phyloP scores from a whole-genome alignment of 2,113 vertebrate genomes.

The Herpetotheres cachinnans region DNA sequence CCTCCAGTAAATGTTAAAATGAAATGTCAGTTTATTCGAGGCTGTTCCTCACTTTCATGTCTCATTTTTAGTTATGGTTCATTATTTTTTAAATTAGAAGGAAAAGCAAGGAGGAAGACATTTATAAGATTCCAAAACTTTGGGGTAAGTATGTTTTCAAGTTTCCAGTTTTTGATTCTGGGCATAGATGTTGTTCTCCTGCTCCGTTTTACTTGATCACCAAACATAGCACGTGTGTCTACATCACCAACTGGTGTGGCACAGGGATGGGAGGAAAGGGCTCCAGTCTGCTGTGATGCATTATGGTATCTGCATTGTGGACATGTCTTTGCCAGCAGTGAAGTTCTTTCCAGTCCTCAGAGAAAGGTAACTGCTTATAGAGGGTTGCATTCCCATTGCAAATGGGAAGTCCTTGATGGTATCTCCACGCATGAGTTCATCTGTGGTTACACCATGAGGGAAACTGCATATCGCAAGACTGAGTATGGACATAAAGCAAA shows the following conservation, averaged over 20 bases:
- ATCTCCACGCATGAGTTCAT: neutral
- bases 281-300: neutral
- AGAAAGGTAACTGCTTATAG: neutral
- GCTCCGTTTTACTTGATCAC: neutral
- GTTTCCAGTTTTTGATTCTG: neutral
- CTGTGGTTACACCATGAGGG: neutral
- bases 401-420: neutral
- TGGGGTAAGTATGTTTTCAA: neutral
- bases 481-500: neutral
- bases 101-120: neutral
- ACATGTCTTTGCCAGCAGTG: neutral
- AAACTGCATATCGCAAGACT: neutral
- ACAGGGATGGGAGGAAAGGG: neutral
- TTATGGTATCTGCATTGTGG: neutral
- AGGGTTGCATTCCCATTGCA: neutral
- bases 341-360: neutral
- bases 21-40: neutral
- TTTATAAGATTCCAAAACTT: neutral
- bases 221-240: neutral
- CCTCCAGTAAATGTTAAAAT: neutral
- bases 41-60: neutral
- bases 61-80: neutral
- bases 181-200: neutral
- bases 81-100: neutral
- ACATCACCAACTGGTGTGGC: accelerated